Evolutionary conservation across 2,797 vertebrate genomes (phyloP).

Genomic region (Tachyglossus aculeatus): DNA sequence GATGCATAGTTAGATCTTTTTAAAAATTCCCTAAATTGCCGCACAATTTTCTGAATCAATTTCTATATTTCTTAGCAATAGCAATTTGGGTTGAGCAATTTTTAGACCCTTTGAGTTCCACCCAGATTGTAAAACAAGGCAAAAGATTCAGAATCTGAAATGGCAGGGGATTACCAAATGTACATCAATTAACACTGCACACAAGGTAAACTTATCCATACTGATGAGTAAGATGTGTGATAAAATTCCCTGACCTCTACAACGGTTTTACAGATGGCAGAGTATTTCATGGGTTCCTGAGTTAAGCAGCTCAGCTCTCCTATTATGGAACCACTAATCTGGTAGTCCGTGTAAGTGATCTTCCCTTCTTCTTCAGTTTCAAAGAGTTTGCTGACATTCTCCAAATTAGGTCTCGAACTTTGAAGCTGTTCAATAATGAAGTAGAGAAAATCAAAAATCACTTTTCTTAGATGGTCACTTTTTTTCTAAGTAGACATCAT

Average conservation of each 20-base stretch:
- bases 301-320: slow-evolving; percentile 71
- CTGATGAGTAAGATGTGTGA: background rate
- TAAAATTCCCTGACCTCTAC: slow-evolving; percentile 53
- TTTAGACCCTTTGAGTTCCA: too few relatives aligned
- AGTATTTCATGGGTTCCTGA: slow-evolving; percentile 56
- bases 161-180: too few relatives aligned
- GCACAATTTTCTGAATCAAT: too few relatives aligned
- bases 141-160: too few relatives aligned
- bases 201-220: too few relatives aligned
- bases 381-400: background rate
- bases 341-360: slow-evolving; percentile 49
- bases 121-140: too few relatives aligned
- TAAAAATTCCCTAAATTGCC: too few relatives aligned
- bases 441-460: background rate
- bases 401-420: slow-evolving; percentile 3
- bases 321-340: slow-evolving; percentile 66
- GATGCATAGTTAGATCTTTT: too few relatives aligned
- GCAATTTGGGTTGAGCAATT: too few relatives aligned
- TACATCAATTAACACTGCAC: too few relatives aligned
- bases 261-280: slow-evolving; percentile 58
- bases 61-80: too few relatives aligned
- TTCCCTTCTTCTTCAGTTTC: background rate
- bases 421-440: slow-evolving; percentile 39
- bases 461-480: background rate
- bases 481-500: too few relatives aligned